Evolutionary conservation across 2,888 invertebrate genomes (phyloP).

Genomic region (Sinotaia quadrata): DNA sequence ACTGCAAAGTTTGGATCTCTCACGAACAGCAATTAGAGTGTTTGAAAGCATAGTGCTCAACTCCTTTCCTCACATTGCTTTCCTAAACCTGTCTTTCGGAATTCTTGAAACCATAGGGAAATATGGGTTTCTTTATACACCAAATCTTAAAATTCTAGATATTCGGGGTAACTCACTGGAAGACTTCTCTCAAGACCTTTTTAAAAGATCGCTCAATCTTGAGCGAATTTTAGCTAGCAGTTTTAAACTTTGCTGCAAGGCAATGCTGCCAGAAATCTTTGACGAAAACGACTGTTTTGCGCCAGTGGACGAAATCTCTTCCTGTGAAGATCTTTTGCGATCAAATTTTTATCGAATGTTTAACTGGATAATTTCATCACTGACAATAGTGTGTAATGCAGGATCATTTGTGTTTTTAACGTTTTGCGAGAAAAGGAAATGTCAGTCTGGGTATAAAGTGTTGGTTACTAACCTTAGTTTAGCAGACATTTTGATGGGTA

Average conservation of each 20-base stretch:
- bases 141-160: too few species aligned
- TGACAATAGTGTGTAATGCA: slow-evolving; percentile 41
- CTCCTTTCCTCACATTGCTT: too few species aligned
- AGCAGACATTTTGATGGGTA: slow-evolving; percentile 46
- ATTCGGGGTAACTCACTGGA: too few species aligned
- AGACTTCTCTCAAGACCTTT: too few species aligned
- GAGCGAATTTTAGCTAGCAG: neutral
- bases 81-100: too few species aligned
- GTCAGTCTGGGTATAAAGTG: too few species aligned
- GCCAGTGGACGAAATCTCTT: slow-evolving; percentile 40
- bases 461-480: too few species aligned
- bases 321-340: slow-evolving; percentile 47
- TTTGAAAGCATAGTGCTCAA: too few species aligned
- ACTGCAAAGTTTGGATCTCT: neutral
- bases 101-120: too few species aligned
- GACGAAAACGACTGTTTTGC: slow-evolving; percentile 14
- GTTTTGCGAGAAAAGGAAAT: slow-evolving; percentile 45
- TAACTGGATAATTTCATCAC: slow-evolving; percentile 41
- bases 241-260: neutral
- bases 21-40: neutral
- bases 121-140: too few species aligned
- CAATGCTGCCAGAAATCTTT: neutral
- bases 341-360: slow-evolving; percentile 34
- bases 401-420: slow-evolving; percentile 34
- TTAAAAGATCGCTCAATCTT: too few species aligned